A percentile compares a stretch with the other conserved stretches of the same genome.
These are phyloP conservation scores for Lasioglossum figueresi DNA, from an alignment of 2,888 invertebrate species.

Conservation along the genomic window DNA sequence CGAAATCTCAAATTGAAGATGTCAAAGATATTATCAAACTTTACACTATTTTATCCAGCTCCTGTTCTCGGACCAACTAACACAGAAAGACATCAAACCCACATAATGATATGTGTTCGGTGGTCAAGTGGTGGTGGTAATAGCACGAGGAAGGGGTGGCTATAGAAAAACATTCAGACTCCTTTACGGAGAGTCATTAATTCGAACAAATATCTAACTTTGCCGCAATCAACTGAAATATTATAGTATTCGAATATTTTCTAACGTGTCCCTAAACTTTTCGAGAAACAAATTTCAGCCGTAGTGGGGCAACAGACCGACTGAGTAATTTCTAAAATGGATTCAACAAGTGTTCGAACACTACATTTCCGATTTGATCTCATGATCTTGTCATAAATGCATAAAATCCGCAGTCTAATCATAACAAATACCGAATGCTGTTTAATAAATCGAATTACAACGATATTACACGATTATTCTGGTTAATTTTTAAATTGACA, in stretches of 20 bases:
- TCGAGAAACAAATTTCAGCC: not conserved
- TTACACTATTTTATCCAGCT: conserved; percentile 51
- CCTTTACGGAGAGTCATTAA: conserved; percentile 79
- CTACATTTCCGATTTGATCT: not conserved
- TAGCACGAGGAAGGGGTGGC: conserved; percentile 82
- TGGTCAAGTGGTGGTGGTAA: conserved; percentile 80
- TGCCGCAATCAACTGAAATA: conserved; percentile 53
- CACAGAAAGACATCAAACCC: conserved; percentile 78
- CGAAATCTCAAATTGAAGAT: not conserved
- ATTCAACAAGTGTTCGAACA: not conserved
- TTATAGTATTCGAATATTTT: conserved; percentile 36
- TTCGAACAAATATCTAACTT: conserved; percentile 71
- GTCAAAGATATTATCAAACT: not conserved
- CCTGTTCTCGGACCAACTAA: conserved; percentile 51
- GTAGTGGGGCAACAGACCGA: conserved; percentile 10
- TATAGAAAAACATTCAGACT: conserved; percentile 82
- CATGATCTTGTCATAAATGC: no score
- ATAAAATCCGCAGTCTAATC: no score
- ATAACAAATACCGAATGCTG: not conserved
- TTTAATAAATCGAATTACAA: not conserved
- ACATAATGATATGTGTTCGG: conserved; percentile 82
- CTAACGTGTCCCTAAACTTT: not conserved
- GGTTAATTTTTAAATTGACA: not conserved
- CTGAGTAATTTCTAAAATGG: not conserved
- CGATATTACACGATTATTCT: not conserved